phyloP scores from a whole-genome alignment of 2,797 vertebrate genomes.

The Etheostoma nigrum region DNA sequence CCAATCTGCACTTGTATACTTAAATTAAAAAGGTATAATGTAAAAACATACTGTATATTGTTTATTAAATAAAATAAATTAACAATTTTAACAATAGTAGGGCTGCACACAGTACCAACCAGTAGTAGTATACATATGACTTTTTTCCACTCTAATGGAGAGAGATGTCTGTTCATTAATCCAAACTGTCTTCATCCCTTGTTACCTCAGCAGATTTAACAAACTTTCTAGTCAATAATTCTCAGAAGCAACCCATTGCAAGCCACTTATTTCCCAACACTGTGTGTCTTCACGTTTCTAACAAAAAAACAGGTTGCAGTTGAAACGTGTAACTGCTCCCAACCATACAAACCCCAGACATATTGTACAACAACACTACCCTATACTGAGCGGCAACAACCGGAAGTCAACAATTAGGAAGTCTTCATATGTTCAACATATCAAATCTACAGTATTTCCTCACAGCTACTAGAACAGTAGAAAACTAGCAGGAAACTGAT shows the following conservation, averaged over 20 bases:
- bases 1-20: too few relatives aligned
- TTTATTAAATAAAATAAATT: too few relatives aligned
- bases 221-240: conserved; percentile 55
- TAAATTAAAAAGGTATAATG: too few relatives aligned
- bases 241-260: conserved; percentile 6
- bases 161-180: conserved; percentile 5
- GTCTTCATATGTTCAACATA: background rate
- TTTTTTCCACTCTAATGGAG: background rate
- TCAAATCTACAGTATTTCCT: conserved; percentile 29
- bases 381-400: background rate
- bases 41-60: too few relatives aligned
- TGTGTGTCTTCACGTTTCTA: conserved; percentile 10
- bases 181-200: background rate
- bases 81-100: too few relatives aligned
- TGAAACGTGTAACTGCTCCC: background rate
- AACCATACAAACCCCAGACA: background rate
- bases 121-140: too few relatives aligned
- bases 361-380: background rate
- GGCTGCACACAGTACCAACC: too few relatives aligned
- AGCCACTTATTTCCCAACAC: conserved; percentile 28
- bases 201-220: conserved; percentile 6
- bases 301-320: background rate
- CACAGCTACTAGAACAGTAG: background rate
- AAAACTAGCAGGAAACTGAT: background rate
- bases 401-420: background rate